Base-by-base conservation (phyloP, 2,113 vertebrate species). In the Hyperoodon ampullatus region DNA sequence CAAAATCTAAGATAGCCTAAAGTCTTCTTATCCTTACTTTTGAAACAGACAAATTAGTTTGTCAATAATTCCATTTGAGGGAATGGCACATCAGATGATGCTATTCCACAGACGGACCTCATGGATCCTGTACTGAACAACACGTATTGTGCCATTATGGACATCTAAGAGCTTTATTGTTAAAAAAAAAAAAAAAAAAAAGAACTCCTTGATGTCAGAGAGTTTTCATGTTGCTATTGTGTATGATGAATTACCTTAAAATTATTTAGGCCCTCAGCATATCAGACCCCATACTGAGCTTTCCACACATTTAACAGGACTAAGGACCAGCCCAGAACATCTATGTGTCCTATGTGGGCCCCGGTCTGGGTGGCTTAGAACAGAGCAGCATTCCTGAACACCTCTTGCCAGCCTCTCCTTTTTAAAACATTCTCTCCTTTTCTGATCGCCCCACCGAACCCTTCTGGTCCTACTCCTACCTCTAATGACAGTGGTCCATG, bases 41-140 rank as follows among this genome's bases (percentile, higher is more conserved):
- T 89, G 50, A 95, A 95, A 77, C 53, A 81, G 82, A 81, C 83
- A 89, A 70, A 93, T 77, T 58, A 61, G 50, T 83, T 39, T 39
- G 50, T 82, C 58, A 88, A 60, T 81, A 68, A 70, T 42, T 93
- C 68, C 28, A 75, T 65, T 33, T 12, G 13, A 74, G 19, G 15
- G 42, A 77, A 75, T 60, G 11, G 58, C 23, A 82, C 42, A 68
- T 88, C 74, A 72, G 66, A 58, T 83, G 26, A 39, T 68, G 21
- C 7, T 75, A 39, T 33, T 60, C 35, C 63, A 70, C 2, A 50
- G 90, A 83, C 10, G 66, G 58, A 75, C 30, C 89, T 83, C 5
- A 66, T 44, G 42, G n/a, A 74, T 75, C 55, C n/a, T 83, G 60
- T 83, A 75, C 77, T 83, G 30, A 55, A 89, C 35, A 75, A 83